These are phyloP conservation scores for Hyles lineata DNA, from an alignment of 2,888 invertebrate genomes.

Conservation along the genomic window DNA sequence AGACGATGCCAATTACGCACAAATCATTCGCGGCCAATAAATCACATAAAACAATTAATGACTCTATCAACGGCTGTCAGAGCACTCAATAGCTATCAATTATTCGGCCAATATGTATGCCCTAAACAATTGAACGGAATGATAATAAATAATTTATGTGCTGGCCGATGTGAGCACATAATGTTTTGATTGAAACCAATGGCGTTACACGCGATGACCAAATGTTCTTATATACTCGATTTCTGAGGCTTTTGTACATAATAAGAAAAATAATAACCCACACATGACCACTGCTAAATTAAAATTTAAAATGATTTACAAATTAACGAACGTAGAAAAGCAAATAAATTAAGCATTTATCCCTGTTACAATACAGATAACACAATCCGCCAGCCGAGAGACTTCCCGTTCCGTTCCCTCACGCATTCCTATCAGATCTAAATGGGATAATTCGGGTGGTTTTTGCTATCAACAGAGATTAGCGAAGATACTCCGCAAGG, in stretches of 20 bases:
- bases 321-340: too few species aligned
- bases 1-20: constrained; percentile 11
- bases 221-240: background rate
- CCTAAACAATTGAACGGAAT: constrained; percentile 54
- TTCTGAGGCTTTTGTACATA: background rate
- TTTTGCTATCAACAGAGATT: constrained; percentile 16
- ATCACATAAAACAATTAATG: constrained; percentile 31
- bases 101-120: constrained; percentile 46
- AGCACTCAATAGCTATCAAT: constrained; percentile 40
- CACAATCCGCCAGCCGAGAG: background rate
- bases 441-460: constrained; percentile 19
- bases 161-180: constrained; percentile 41
- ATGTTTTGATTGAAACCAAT: constrained; percentile 63
- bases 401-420: background rate
- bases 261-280: too few species aligned
- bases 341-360: background rate
- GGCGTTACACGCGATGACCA: constrained; percentile 35
- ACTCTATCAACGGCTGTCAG: constrained; percentile 33
- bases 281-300: too few species aligned
- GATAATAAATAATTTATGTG: constrained; percentile 59
- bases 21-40: constrained; percentile 25
- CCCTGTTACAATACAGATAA: background rate
- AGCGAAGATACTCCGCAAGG: background rate
- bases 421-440: background rate
- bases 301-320: too few species aligned